Base-by-base conservation (phyloP, 2,888 invertebrate species). In the Tenodera sinensis region DNA sequence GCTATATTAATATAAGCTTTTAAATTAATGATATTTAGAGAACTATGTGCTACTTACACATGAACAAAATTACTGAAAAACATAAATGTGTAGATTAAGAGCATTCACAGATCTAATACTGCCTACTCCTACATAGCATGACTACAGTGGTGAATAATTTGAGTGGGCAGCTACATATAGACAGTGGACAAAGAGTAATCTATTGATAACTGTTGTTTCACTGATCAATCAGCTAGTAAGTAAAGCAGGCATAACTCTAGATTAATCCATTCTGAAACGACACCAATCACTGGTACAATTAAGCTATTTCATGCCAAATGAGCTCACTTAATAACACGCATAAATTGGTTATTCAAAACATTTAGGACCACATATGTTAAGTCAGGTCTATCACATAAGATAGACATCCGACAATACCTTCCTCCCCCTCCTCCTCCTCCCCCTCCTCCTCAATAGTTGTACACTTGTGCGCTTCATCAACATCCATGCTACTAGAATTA, bases 401-500 rank as follows among this genome's bases (percentile, higher is more conserved):
- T 25, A 71, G 54, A 71, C 6, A 25, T 20, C 54, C 20, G 54
- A 71, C 54, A 54, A 86, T 89, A 90, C 90, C 90, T 90, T 90
- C 90, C 90, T 88, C 89, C 42, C 25, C 84, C 28, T 54, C 88
- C 90, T 91, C 92, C 84, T 91, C 92, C 91, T 92, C 92, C 89
- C 92, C 92, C 91, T 92, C 92, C 90, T 93, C 93, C 91, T 92
- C 92, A 91, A 93, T 93, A 89, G 93, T 92, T 83, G 92, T 91
- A 91, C 92, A 92, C 91, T 92, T 91, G 91, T 92, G 92, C 88
- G 92, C 91, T 89, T 91, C 92, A 90, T 92, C 93, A 91, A 93
- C 92, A 89, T 92, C 93, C 92, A 93, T 92, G 92, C 92, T 92
- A 91, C 92, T 92, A 91, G 92, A 92, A 91, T 92, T 92, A 92